phyloP scores from a whole-genome alignment of 2,797 vertebrate genomes.

The Hypotaenidia okinawae region DNA sequence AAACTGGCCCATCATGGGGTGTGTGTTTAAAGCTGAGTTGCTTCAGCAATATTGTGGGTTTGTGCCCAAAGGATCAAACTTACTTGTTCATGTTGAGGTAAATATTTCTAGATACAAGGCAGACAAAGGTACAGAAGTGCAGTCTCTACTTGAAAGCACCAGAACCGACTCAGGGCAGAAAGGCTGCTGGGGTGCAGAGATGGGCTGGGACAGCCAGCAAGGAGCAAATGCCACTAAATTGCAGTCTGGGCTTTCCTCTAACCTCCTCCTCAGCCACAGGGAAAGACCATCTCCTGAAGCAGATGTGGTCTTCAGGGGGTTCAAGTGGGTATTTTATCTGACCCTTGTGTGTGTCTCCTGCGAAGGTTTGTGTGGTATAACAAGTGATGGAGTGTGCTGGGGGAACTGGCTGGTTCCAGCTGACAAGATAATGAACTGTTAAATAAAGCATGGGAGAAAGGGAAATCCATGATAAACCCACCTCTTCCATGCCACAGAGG shows the following conservation, averaged over 20 bases:
- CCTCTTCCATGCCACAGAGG: not conserved
- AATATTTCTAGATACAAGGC: not conserved
- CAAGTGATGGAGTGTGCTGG: slow-evolving; percentile 29
- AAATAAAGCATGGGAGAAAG: slow-evolving; percentile 45
- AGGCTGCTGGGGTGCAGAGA: not conserved
- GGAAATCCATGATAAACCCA: slow-evolving; percentile 60
- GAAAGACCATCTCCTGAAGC: not conserved
- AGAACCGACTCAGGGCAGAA: not conserved
- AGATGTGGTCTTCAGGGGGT: not conserved
- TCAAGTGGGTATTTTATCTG: not conserved
- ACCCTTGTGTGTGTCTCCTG: not conserved
- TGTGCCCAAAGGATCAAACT: not conserved
- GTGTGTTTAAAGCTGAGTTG: not conserved
- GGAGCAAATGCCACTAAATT: not conserved
- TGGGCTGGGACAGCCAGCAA: accelerated
- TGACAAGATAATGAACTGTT: slow-evolving; percentile 69
- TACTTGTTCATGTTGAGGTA: not conserved
- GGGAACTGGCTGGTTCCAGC: slow-evolving; percentile 14
- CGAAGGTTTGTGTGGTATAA: not conserved
- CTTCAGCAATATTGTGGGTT: accelerated
- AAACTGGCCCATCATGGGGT: not conserved
- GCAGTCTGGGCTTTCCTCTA: accelerated
- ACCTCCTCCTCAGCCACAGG: accelerated
- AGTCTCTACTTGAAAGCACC: too few species aligned
- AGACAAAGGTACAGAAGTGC: too few species aligned